phyloP scores from a whole-genome alignment of 30 jellyfish, hydroid and myxozoan species.

The Haliclystus octoradiatus region DNA sequence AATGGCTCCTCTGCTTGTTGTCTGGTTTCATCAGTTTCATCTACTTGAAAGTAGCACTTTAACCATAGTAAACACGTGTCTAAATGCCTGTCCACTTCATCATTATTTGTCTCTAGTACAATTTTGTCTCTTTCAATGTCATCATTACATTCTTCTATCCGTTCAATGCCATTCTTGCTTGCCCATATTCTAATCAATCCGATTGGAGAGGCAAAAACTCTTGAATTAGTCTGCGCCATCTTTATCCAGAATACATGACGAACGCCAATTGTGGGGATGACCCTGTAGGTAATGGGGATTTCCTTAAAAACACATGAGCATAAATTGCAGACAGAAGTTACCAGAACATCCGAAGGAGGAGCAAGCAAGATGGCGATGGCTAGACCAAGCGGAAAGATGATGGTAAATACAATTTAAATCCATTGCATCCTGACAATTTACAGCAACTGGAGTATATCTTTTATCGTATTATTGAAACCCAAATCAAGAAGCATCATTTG shows the following conservation, averaged over 20 bases:
- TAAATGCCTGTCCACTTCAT: too few relatives aligned
- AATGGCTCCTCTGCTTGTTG: too few relatives aligned
- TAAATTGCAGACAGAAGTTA: background rate
- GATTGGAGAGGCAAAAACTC: background rate
- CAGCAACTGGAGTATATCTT: too few relatives aligned
- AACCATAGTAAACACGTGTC: too few relatives aligned
- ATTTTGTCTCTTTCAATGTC: too few relatives aligned
- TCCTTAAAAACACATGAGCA: background rate
- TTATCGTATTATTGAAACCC: too few relatives aligned
- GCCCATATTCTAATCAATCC: background rate
- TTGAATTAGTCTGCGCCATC: background rate
- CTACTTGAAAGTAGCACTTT: too few relatives aligned
- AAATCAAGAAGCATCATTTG: too few relatives aligned
- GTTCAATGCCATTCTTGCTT: background rate
- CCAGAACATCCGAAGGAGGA: conserved; percentile 1
- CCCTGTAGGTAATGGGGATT: background rate
- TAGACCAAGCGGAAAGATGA: background rate
- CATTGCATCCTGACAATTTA: too few relatives aligned
- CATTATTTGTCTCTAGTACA: too few relatives aligned
- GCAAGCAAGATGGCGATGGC: conserved; percentile 1
- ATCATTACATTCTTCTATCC: background rate
- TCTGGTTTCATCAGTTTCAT: too few relatives aligned
- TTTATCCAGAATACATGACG: background rate
- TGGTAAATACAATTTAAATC: too few relatives aligned
- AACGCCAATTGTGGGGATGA: background rate